phyloP scores from a whole-genome alignment of 2,797 vertebrate genomes.

The Tokudaia tokunoshimensis region DNA sequence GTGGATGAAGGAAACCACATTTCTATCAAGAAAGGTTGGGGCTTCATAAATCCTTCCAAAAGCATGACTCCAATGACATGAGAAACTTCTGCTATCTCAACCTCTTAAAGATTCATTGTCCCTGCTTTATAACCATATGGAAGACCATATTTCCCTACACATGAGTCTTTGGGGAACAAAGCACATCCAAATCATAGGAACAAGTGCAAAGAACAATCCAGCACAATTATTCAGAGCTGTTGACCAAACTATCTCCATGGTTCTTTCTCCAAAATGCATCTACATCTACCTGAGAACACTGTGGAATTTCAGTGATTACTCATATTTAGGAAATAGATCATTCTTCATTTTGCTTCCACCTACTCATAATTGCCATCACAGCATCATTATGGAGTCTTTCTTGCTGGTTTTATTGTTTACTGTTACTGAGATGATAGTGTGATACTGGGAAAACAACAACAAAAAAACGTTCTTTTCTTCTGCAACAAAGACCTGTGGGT shows the following conservation, averaged over 20 bases:
- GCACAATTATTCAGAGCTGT: not conserved
- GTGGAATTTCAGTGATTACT: not conserved
- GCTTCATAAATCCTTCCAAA: not conserved
- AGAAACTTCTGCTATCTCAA: not conserved
- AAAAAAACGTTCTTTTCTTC: constrained; percentile 18
- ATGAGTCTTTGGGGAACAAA: not conserved
- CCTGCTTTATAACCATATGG: not conserved
- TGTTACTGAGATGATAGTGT: not conserved
- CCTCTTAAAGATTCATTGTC: not conserved
- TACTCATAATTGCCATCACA: no score
- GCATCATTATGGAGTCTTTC: no score
- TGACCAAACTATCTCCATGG: not conserved
- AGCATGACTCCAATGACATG: not conserved
- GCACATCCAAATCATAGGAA: not conserved
- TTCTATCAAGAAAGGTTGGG: not conserved
- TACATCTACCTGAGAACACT: not conserved
- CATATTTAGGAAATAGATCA: not conserved
- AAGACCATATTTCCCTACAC: not conserved
- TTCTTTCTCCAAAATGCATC: constrained; percentile 4
- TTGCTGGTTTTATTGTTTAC: not conserved
- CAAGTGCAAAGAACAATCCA: not conserved
- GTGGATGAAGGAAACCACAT: not conserved
- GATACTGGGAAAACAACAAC: not conserved
- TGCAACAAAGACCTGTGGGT: constrained; percentile 25
- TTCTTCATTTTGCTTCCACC: no score